Percentiles rank a stretch among this genome's conserved stretches.
These are phyloP conservation scores for Pygmarrhopalites habei DNA, from an alignment of 1,140 invertebrate genomes.

Conservation along the genomic window DNA sequence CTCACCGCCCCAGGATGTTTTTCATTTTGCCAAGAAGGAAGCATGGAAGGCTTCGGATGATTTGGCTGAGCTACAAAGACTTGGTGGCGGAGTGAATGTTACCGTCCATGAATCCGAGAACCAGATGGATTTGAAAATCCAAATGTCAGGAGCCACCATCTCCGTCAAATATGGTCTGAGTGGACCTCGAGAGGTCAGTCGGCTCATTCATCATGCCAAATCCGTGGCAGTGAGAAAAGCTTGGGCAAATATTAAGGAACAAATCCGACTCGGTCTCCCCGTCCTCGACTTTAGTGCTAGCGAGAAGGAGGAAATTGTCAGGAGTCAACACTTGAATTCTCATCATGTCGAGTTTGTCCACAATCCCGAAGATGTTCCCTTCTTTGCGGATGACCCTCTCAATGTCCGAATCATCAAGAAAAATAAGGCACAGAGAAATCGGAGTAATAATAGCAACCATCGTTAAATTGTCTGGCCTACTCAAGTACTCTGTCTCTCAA, in stretches of 20 bases:
- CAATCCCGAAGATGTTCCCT: constrained; percentile 77
- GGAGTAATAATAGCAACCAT: constrained; percentile 11
- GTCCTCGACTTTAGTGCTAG: constrained; percentile 51
- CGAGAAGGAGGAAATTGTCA: constrained; percentile 80
- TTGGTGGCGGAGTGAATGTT: constrained; percentile 85
- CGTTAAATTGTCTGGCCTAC: not conserved
- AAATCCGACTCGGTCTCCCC: constrained; percentile 65
- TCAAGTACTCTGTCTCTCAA: no score
- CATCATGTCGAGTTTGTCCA: constrained; percentile 88
- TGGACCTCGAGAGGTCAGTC: constrained; percentile 74
- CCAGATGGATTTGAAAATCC: constrained; percentile 70
- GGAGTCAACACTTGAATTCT: constrained; percentile 67
- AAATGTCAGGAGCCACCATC: constrained; percentile 62
- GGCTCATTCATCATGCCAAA: constrained; percentile 80
- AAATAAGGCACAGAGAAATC: constrained; percentile 18
- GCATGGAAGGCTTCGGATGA: constrained; percentile 80
- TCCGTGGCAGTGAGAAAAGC: constrained; percentile 76
- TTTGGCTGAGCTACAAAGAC: constrained; percentile 72
- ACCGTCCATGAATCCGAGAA: constrained; percentile 73
- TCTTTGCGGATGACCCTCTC: constrained; percentile 89
- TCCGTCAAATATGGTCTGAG: constrained; percentile 71
- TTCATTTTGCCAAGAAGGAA: constrained; percentile 91
- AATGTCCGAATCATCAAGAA: constrained; percentile 85
- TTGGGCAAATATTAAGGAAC: constrained; percentile 82
- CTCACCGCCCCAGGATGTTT: constrained; percentile 79